phyloP scores from a whole-genome alignment of 2,888 invertebrate species.

The Stenurella melanura region DNA sequence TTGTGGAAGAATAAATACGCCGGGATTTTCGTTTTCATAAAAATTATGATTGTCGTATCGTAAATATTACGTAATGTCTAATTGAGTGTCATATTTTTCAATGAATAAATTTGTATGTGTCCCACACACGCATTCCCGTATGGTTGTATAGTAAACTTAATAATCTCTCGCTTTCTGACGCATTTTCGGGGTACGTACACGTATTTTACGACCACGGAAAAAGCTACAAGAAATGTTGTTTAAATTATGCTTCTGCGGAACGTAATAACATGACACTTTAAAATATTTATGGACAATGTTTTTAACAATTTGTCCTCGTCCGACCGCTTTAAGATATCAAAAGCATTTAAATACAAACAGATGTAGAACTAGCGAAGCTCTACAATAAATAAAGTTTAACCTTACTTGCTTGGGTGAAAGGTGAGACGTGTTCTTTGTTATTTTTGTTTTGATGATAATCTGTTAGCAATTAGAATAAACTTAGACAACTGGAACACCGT shows the following conservation, averaged over 20 bases:
- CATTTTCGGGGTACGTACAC: constrained; percentile 16
- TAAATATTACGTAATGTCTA: constrained; percentile 35
- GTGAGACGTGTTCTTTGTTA: not conserved
- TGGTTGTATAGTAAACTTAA: constrained; percentile 16
- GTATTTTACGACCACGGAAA: constrained; percentile 7
- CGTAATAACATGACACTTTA: constrained; percentile 23
- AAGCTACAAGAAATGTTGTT: not conserved
- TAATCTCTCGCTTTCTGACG: constrained; percentile 17
- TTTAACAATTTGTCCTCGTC: constrained; percentile 17
- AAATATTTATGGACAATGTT: constrained; percentile 24
- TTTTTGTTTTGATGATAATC: not conserved
- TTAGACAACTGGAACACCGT: no score
- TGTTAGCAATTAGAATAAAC: no score
- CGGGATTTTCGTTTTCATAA: constrained; percentile 23
- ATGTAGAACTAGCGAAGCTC: not conserved
- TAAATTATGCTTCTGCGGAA: constrained; percentile 23
- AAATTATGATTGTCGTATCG: constrained; percentile 25
- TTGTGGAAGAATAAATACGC: constrained; percentile 22
- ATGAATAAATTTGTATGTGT: constrained; percentile 32
- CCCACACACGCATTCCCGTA: constrained; percentile 25
- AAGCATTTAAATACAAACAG: constrained; percentile 19
- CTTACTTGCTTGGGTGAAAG: not conserved
- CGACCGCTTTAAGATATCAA: constrained; percentile 18
- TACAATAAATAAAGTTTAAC: not conserved
- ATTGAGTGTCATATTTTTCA: constrained; percentile 23